Evolutionary conservation across 2,113 vertebrate genomes (phyloP).

Genomic region (Orcinus orca): DNA sequence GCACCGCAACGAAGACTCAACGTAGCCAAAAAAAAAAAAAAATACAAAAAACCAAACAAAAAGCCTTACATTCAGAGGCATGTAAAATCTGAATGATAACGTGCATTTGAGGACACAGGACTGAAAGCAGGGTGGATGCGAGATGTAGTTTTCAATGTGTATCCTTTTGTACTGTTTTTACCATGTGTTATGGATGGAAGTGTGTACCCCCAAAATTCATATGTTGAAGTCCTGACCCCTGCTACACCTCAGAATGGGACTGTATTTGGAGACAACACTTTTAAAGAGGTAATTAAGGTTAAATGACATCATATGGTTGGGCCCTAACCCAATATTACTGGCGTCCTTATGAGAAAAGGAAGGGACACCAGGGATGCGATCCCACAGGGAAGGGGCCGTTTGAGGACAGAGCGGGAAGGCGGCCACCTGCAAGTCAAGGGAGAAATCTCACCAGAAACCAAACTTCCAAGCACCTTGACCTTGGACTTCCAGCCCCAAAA

Average conservation of each 20-base stretch:
- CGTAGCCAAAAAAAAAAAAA: too few relatives aligned
- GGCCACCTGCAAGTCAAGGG: not conserved
- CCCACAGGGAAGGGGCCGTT: not conserved
- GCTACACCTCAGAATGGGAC: not conserved
- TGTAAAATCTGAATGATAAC: not conserved
- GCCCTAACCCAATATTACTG: not conserved
- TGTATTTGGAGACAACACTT: not conserved
- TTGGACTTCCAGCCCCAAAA: not conserved
- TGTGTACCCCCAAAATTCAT: not conserved
- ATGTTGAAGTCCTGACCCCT: not conserved
- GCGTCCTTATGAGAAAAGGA: not conserved
- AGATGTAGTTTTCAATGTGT: not conserved
- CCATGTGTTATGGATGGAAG: not conserved
- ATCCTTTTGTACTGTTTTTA: not conserved
- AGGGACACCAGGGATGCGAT: not conserved
- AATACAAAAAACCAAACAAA: too few relatives aligned
- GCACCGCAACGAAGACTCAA: fast-evolving
- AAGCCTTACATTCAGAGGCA: not conserved
- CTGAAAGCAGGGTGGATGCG: not conserved
- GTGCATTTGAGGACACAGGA: not conserved
- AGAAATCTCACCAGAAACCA: not conserved
- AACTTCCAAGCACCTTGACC: not conserved
- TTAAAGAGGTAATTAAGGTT: not conserved
- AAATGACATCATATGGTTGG: not conserved
- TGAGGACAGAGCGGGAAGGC: not conserved